Base-by-base conservation (phyloP, 2,888 invertebrate genomes). In the Ganaspis brasiliensis region DNA sequence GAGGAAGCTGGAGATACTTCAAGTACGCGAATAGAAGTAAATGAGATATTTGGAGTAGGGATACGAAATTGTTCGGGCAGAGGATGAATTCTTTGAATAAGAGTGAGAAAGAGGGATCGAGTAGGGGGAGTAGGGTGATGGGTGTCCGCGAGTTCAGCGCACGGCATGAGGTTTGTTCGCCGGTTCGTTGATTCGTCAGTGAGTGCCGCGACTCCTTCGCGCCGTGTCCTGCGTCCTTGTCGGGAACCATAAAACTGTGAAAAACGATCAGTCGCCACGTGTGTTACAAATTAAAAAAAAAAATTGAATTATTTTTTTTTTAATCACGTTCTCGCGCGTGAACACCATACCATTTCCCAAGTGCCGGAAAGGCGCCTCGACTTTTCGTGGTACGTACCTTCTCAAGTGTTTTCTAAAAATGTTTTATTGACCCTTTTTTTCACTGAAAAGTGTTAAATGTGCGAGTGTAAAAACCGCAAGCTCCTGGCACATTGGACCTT, bases 121-220 rank as follows among this genome's bases (percentile, higher is more conserved):
- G 73, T 10, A 57, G 59, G 73, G 31, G 61, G 35, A 52, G 55
- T 52, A 21, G 55, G 72, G 72, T 72, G 72, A 56, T 52, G 26
- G 67, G 63, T 76, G 70, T 71, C 61, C 59, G 57, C 52, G 72
- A 19, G 72, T 63, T 49, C 71, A 45, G 49, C 73, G 72, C 78
- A 84, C 86, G 86, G 88, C 89, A 90, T 90, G 90, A 90, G 88
- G 89, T 90, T 88, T 87, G 85, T 86, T 87, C 88, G 90, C 87
- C 84, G 89, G 83, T 82, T 81, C 85, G 84, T 80, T 81, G 84
- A 82, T 84, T 79, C 88, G 88, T 90, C 90, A 91, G 91, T 91
- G 89, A 88, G 89, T 88, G 90, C 87, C 89, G 90, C 87, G 90
- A 86, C 86, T 87, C 89, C 82, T 83, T 86, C 90, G 87, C 87